Conservation (phyloP, 2,113 vertebrate genomes). For the Salvelinus namaycush region DNA sequence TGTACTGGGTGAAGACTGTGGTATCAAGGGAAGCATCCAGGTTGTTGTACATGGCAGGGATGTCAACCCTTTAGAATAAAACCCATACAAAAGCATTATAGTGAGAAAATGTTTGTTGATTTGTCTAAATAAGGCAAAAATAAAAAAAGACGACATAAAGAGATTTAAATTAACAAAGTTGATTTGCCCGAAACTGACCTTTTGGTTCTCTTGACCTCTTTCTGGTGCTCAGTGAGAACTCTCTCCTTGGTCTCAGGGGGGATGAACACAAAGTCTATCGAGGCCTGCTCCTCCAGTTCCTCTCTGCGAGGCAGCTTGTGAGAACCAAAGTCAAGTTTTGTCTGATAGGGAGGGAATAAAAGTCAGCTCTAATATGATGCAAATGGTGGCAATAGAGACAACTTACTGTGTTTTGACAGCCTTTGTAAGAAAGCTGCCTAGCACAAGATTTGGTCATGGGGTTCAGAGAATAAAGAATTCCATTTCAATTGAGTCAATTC, state of each 20-base stretch:
- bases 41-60: slow-evolving; percentile 96
- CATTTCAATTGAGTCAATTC: too few relatives aligned
- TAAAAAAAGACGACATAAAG: too few relatives aligned
- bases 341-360: slow-evolving; percentile 58
- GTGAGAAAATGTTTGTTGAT: neutral
- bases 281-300: slow-evolving; percentile 87
- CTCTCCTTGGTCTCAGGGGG: slow-evolving; percentile 88
- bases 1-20: slow-evolving; percentile 79
- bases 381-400: too few relatives aligned
- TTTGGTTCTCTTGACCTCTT: slow-evolving; percentile 92
- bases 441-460: too few relatives aligned
- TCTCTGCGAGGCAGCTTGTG: slow-evolving; percentile 72
- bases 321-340: slow-evolving; percentile 85
- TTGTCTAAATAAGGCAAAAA: too few relatives aligned
- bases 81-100: slow-evolving; percentile 2
- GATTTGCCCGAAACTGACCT: slow-evolving; percentile 70
- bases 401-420: too few relatives aligned
- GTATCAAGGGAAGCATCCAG: slow-evolving; percentile 89
- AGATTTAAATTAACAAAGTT: too few relatives aligned
- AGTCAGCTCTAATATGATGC: neutral
- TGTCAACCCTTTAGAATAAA: slow-evolving; percentile 76
- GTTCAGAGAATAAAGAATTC: too few relatives aligned
- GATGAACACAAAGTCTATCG: slow-evolving; percentile 93
- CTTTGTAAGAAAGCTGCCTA: too few relatives aligned
- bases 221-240: slow-evolving; percentile 93